Percentiles rank a stretch among this genome's conserved stretches.
Evolutionary conservation across 2,888 invertebrate species (phyloP).

Genomic region (Dexiosoma caninum): DNA sequence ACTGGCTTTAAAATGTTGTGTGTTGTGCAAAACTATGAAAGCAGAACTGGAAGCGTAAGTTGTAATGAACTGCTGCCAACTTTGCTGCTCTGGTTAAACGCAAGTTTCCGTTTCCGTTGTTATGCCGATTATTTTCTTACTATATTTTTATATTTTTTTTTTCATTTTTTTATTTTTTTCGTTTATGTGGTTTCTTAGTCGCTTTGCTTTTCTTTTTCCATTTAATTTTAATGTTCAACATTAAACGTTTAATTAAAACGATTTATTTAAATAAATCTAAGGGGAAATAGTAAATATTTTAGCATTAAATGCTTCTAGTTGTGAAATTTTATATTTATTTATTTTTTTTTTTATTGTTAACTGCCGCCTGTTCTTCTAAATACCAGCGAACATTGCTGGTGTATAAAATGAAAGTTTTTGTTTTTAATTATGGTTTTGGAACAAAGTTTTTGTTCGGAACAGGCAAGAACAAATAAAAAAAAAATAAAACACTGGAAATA

Average conservation of each 20-base stretch:
- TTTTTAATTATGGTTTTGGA: no score
- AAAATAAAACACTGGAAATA: no score
- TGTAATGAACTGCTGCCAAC: constrained; percentile 59
- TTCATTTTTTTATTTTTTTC: not conserved
- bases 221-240: constrained; percentile 20
- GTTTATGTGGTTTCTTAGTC: not conserved
- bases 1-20: not conserved
- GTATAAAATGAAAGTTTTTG: no score
- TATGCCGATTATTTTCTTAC: constrained; percentile 30
- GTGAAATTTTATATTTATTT: no score
- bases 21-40: not conserved
- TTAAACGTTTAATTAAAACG: constrained; percentile 50
- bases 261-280: constrained; percentile 38
- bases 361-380: no score
- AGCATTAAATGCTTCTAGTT: not conserved
- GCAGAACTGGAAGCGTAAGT: constrained; percentile 33
- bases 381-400: no score
- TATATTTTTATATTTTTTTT: not conserved
- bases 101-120: constrained; percentile 62
- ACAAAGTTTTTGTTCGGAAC: no score
- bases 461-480: no score
- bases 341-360: no score
- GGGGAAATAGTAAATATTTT: constrained; percentile 3
- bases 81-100: constrained; percentile 57
- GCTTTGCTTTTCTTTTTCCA: constrained; percentile 1